Base-by-base conservation (phyloP, 2,797 vertebrate genomes). In the Pelochelys cantorii region DNA sequence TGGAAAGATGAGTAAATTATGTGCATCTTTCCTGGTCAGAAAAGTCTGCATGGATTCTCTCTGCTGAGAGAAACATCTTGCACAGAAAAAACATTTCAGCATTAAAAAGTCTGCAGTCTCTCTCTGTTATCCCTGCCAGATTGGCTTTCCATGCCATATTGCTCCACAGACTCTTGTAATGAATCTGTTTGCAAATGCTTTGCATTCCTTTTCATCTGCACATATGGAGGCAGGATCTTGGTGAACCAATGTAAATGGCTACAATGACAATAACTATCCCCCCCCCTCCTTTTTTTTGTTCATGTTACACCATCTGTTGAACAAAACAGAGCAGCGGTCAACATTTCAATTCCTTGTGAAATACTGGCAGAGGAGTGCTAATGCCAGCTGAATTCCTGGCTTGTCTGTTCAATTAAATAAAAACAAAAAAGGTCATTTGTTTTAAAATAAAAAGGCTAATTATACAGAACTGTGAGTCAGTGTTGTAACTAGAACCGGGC, bases 51-150 rank as follows among this genome's bases (percentile, higher is more conserved):
- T 2, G 0, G 12, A 79, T 81, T 25, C n/a, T 90, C 62, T 87
- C 27, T 22, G 25, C 68, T 31, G 31, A 79, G 75, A 74, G 13
- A 77, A 2, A 74, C 42, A 88, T 82, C 60, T 23, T 9, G 6
- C 31, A 31, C 22, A 31, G 29, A 85, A 82, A 82, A 31, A 83
- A 15, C 4, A 7, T 6, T 2, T 5, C 62, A 86, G 42, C 79
- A 37, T 68, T 37, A 59, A 34, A 71, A 89, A 42, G 1, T 1
- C 78, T 74, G 25, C 5, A 78, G 23, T 55, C 20, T 31, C 2
- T 29, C 14, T 0, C 60, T 79, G 52, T 60, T 23, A 25, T 55
- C 78, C 1, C 0, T 3, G 42, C 0, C 0, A 15, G 77, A 89
- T 74, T 74, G 84, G 79, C 83, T 87, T 78, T 37, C 92, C 22